Conservation (phyloP, 2,888 invertebrate species). For the Chaetogeoica ovagalla region DNA sequence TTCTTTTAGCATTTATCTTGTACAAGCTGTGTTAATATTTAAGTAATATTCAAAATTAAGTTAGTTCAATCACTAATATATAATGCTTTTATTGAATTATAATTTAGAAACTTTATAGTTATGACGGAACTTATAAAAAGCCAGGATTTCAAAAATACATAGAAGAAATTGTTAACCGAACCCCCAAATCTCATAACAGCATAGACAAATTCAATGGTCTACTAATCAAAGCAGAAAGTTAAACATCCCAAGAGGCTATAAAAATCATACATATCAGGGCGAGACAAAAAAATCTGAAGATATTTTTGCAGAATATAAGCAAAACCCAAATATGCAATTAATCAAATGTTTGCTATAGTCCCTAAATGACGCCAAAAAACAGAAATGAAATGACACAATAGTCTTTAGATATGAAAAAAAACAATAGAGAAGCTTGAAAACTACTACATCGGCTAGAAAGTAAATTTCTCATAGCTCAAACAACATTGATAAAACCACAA, state of each 20-base stretch:
- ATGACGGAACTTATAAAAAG: too few species aligned
- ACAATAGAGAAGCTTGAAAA: not conserved
- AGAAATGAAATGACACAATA: not conserved
- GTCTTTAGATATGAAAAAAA: not conserved
- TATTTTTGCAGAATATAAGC: not conserved
- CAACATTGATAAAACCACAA: not conserved
- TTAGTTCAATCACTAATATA: too few species aligned
- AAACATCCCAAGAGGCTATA: not conserved
- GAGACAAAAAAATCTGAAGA: not conserved
- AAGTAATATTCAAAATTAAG: too few species aligned
- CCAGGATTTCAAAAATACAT: too few species aligned
- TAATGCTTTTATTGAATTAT: too few species aligned
- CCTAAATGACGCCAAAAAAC: not conserved
- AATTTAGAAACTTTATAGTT: too few species aligned
- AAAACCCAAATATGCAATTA: not conserved
- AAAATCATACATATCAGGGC: not conserved
- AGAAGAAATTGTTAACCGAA: too few species aligned
- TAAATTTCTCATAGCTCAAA: not conserved
- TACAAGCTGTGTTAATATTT: too few species aligned
- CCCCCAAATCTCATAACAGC: too few species aligned
- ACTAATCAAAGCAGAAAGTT: constrained; percentile 4
- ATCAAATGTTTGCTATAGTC: too few species aligned
- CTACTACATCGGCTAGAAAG: not conserved
- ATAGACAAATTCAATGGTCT: not conserved
- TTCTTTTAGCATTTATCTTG: too few species aligned